Conservation (phyloP, 2,797 vertebrate species). For the Coregonus suidteri region DNA sequence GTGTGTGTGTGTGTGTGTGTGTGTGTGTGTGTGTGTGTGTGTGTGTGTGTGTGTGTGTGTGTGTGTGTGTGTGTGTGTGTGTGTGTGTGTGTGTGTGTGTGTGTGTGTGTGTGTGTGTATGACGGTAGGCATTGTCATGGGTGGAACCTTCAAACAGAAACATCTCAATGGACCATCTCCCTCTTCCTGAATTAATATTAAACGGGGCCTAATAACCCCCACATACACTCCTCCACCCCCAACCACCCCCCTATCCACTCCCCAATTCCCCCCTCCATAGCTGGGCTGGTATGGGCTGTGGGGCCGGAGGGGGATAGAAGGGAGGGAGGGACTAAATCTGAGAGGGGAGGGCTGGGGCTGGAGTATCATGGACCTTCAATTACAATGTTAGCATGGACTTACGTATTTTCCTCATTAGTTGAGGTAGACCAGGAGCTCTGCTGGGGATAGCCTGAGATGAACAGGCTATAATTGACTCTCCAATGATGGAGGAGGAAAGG, state of each 20-base stretch:
- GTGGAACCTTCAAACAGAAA: constrained; percentile 65
- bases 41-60: too few relatives aligned
- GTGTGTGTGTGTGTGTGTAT: too few relatives aligned
- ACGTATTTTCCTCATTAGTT: constrained; percentile 48
- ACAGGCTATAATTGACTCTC: constrained; percentile 55
- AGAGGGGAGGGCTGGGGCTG: not conserved
- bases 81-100: too few relatives aligned
- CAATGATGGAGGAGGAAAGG: constrained; percentile 40
- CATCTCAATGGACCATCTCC: constrained; percentile 65
- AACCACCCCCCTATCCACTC: constrained; percentile 40
- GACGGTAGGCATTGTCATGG: constrained; percentile 58
- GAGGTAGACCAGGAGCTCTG: constrained; percentile 41
- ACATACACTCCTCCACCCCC: constrained; percentile 39
- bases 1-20: too few relatives aligned
- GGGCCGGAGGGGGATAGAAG: not conserved
- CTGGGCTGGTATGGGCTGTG: constrained; percentile 39
- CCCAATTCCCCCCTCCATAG: constrained; percentile 32
- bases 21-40: too few relatives aligned
- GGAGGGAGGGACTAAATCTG: not conserved
- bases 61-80: not conserved
- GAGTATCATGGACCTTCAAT: constrained; percentile 3
- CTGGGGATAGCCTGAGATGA: constrained; percentile 33
- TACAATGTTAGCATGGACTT: constrained; percentile 43
- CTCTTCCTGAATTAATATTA: constrained; percentile 66
- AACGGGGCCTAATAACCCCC: constrained; percentile 59